Conservation (phyloP, 2,113 vertebrate species). For the Mohoua ochrocephala region DNA sequence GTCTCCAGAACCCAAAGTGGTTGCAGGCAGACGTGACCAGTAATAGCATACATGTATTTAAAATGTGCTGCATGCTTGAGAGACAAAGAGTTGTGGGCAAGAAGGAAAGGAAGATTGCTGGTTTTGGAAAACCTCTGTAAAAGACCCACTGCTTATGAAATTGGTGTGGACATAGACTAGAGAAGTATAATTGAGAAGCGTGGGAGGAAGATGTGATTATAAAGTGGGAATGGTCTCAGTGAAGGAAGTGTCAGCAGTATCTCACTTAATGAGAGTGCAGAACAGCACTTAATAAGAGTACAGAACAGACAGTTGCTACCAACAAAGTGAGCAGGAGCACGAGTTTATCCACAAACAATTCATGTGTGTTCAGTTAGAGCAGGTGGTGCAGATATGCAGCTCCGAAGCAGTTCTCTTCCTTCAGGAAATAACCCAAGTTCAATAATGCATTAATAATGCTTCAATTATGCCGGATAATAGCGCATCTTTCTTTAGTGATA, state of each 20-base stretch:
- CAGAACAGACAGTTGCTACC: background rate
- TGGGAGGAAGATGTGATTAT: background rate
- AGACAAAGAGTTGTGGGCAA: constrained; percentile 8
- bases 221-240: background rate
- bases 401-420: background rate
- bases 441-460: background rate
- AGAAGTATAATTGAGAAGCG: background rate
- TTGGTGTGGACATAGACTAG: background rate
- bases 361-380: background rate
- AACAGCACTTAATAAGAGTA: background rate
- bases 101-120: background rate
- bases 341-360: background rate
- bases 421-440: background rate
- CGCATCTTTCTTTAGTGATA: background rate
- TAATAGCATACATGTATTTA: background rate
- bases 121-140: constrained; percentile 2
- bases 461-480: background rate
- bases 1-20: constrained; percentile 37
- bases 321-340: background rate
- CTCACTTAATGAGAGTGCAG: background rate
- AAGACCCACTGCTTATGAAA: background rate
- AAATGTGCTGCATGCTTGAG: constrained; percentile 2
- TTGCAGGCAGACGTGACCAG: constrained; percentile 49
- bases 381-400: background rate
- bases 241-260: background rate